These are phyloP conservation scores for Aphelinus certus DNA, from an alignment of 1,140 invertebrate species.

Conservation along the genomic window DNA sequence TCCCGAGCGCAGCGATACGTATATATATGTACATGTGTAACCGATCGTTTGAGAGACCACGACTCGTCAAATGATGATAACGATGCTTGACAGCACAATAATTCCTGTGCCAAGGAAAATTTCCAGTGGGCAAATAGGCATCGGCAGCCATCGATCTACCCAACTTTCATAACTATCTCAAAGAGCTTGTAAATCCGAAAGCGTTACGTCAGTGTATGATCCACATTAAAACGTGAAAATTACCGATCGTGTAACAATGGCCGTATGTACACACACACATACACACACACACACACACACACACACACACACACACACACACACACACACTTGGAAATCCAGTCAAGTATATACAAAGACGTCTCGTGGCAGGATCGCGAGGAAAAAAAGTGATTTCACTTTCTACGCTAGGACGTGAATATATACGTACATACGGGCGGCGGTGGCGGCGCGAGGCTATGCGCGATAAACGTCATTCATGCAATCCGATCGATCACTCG, in stretches of 20 bases:
- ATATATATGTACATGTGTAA: too few relatives aligned
- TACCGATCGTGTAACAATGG: slow-evolving; percentile 25
- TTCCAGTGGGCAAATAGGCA: not conserved
- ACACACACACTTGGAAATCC: slow-evolving; percentile 35
- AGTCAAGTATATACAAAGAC: slow-evolving; percentile 32
- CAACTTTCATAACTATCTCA: slow-evolving; percentile 26
- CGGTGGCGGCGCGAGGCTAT: not conserved
- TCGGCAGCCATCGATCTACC: not conserved
- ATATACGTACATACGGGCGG: not conserved
- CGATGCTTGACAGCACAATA: not conserved
- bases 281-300: too few relatives aligned
- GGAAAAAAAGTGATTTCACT: slow-evolving; percentile 37
- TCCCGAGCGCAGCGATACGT: too few relatives aligned
- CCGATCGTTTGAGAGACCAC: too few relatives aligned
- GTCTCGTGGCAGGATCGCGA: too few relatives aligned
- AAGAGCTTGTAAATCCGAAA: slow-evolving; percentile 22
- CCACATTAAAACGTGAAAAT: slow-evolving; percentile 29
- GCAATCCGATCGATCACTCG: slow-evolving; percentile 40
- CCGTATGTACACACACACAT: slow-evolving; percentile 5
- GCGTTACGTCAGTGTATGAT: slow-evolving; percentile 25
- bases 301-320: too few relatives aligned
- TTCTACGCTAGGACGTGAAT: slow-evolving; percentile 1
- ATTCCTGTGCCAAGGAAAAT: not conserved
- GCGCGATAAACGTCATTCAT: slow-evolving; percentile 40
- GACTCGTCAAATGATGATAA: not conserved